Evolutionary conservation across 2,888 invertebrate species (phyloP).

Genomic region (Lymantria monacha): DNA sequence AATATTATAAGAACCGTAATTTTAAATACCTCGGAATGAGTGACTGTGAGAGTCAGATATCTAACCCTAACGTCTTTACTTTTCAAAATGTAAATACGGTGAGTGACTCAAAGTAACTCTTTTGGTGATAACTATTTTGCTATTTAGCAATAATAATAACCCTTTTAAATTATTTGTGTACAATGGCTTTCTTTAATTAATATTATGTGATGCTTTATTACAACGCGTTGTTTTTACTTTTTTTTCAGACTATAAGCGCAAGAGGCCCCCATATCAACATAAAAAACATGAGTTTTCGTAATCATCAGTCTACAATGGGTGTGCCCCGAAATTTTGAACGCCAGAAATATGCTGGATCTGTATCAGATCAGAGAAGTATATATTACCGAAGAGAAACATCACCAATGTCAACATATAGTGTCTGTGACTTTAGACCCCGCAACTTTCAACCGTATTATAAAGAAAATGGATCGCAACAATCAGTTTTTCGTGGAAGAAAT

Average conservation of each 20-base stretch:
- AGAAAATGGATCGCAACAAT: constrained; percentile 46
- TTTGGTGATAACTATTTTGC: neutral
- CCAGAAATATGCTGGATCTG: constrained; percentile 38
- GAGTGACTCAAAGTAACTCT: constrained; percentile 24
- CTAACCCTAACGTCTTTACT: constrained; percentile 39
- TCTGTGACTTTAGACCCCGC: constrained; percentile 39
- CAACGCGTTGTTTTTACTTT: neutral
- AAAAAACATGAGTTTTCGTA: constrained; percentile 42
- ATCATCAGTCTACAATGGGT: constrained; percentile 48
- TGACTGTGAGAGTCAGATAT: constrained; percentile 52
- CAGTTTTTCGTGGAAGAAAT: constrained; percentile 51
- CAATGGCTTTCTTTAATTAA: neutral
- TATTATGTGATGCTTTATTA: neutral
- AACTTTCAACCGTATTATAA: constrained; percentile 39
- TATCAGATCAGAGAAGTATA: constrained; percentile 46
- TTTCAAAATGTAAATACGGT: constrained; percentile 53
- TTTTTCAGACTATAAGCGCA: constrained; percentile 51
- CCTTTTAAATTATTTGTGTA: neutral
- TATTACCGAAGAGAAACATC: constrained; percentile 47
- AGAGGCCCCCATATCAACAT: constrained; percentile 52
- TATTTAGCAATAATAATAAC: no score
- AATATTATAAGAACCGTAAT: no score
- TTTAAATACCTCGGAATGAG: constrained; percentile 25
- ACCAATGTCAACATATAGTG: constrained; percentile 39
- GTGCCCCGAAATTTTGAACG: constrained; percentile 45